Percentiles rank a stretch among this genome's conserved stretches.
These are phyloP conservation scores for Adelosebastes latens DNA, from an alignment of 2,797 vertebrate genomes.

Conservation along the genomic window DNA sequence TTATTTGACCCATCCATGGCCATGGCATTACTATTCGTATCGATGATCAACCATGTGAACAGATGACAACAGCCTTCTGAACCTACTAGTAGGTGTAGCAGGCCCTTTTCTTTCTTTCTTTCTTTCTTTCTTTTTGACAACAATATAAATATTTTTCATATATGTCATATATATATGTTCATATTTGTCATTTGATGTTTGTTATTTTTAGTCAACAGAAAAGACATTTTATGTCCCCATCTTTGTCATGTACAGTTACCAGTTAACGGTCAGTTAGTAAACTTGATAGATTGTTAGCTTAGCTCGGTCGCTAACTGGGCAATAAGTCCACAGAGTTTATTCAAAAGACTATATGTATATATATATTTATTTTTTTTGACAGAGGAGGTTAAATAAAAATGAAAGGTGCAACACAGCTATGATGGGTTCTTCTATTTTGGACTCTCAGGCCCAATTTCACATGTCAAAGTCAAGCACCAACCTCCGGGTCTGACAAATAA, in stretches of 20 bases:
- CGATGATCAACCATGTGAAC: background rate
- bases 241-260: background rate
- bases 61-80: background rate
- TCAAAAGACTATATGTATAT: background rate
- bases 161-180: too few species aligned
- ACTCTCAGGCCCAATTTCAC: background rate
- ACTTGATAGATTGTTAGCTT: too few species aligned
- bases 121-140: background rate
- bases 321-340: background rate
- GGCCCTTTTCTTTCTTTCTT: background rate
- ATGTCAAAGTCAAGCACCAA: background rate
- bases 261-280: background rate
- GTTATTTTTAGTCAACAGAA: background rate
- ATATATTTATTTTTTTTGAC: too few species aligned
- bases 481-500: too few species aligned
- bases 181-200: background rate
- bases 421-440: background rate
- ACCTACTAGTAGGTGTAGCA: background rate
- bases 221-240: background rate
- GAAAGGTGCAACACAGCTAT: background rate
- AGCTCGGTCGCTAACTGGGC: too few species aligned
- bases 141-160: background rate
- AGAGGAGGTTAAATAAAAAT: too few species aligned
- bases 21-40: background rate
- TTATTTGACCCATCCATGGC: too few species aligned